These are phyloP conservation scores for Drosophila macrothrix DNA, from an alignment of 2,888 invertebrate genomes.

Conservation along the genomic window DNA sequence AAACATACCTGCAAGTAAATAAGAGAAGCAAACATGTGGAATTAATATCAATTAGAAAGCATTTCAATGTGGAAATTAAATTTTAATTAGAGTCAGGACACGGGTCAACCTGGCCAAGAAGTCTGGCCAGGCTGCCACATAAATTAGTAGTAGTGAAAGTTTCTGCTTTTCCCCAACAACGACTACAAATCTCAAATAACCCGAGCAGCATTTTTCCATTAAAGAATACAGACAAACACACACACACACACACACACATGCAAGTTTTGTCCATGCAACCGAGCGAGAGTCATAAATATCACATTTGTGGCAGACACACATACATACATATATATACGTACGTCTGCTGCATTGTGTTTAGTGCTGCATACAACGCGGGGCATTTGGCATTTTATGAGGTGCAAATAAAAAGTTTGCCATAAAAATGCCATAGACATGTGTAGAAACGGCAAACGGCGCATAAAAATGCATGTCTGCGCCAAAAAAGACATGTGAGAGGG, in stretches of 20 bases:
- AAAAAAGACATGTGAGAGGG: background rate
- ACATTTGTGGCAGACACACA: conserved; percentile 73
- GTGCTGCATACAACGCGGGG: conserved; percentile 76
- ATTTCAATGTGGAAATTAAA: conserved; percentile 60
- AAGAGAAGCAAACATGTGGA: conserved; percentile 40
- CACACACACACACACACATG: conserved; percentile 3
- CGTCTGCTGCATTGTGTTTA: conserved; percentile 64
- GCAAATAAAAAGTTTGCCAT: conserved; percentile 83
- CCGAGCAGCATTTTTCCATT: conserved; percentile 50
- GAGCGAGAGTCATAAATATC: conserved; percentile 72
- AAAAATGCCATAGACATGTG: conserved; percentile 81
- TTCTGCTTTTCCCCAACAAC: conserved; percentile 17
- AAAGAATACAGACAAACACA: conserved; percentile 35
- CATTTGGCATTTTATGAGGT: conserved; percentile 84
- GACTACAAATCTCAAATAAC: conserved; percentile 9
- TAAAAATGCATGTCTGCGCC: conserved; percentile 75
- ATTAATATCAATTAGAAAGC: conserved; percentile 71
- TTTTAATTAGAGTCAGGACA: conserved; percentile 64
- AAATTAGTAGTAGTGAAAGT: conserved; percentile 67
- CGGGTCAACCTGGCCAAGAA: conserved; percentile 30
- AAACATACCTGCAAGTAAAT: conserved; percentile 67
- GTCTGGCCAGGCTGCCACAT: conserved; percentile 31
- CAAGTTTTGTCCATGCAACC: conserved; percentile 49
- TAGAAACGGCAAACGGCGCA: conserved; percentile 54
- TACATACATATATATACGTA: conserved; percentile 10